Evolutionary conservation across 2,888 invertebrate species (phyloP).

Genomic region (Oscheius onirici): DNA sequence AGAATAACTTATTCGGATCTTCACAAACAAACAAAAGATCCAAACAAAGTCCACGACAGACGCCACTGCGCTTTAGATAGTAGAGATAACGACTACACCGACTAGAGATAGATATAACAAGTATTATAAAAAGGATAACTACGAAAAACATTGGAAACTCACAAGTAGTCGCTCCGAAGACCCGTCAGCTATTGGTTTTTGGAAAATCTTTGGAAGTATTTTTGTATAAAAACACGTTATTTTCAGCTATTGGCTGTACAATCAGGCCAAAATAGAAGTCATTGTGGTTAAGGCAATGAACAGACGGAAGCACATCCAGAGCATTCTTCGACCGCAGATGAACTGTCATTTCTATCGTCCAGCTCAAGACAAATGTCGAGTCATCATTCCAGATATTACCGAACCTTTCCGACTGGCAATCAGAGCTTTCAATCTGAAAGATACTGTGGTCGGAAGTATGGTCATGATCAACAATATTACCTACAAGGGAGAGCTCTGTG

Average conservation of each 20-base stretch:
- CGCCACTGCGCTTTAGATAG: too few relatives aligned
- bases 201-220: too few relatives aligned
- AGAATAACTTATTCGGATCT: too few relatives aligned
- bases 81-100: too few relatives aligned
- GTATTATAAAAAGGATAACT: too few relatives aligned
- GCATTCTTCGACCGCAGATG: slow-evolving; percentile 49
- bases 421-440: slow-evolving; percentile 62
- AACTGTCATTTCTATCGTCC: slow-evolving; percentile 63
- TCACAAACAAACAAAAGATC: too few relatives aligned
- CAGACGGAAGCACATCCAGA: slow-evolving; percentile 59
- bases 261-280: slow-evolving; percentile 68
- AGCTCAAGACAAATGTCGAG: slow-evolving; percentile 42
- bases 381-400: slow-evolving; percentile 56
- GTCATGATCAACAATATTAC: slow-evolving; percentile 62
- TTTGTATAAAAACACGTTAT: neutral
- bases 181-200: too few relatives aligned
- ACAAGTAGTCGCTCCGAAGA: too few relatives aligned
- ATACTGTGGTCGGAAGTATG: slow-evolving; percentile 61
- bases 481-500: slow-evolving; percentile 64
- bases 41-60: too few relatives aligned
- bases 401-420: slow-evolving; percentile 68
- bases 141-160: too few relatives aligned
- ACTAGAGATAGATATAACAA: too few relatives aligned
- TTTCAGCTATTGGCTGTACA: slow-evolving; percentile 70
- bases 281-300: slow-evolving; percentile 58